A percentile compares a stretch with the other conserved stretches of the same genome.
Evolutionary conservation across 2,797 vertebrate species (phyloP).

Genomic region (Epinephelus coioides): DNA sequence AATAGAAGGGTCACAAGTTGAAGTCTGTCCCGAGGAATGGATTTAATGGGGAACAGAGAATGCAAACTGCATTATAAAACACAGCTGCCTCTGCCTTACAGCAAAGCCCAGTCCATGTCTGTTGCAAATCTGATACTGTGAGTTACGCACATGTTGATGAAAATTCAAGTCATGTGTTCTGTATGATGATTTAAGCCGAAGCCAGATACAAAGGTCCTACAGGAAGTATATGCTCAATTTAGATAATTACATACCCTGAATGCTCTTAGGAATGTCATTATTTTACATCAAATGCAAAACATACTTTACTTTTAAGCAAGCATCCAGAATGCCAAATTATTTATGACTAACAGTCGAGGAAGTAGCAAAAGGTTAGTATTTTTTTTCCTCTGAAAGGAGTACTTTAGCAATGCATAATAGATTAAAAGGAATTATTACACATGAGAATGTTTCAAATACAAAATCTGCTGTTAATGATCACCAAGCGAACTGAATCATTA

Average conservation of each 20-base stretch:
- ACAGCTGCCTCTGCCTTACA: conserved; percentile 68
- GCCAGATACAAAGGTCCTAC: background rate
- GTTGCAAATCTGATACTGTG: conserved; percentile 20
- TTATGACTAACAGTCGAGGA: background rate
- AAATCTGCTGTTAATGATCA: conserved; percentile 13
- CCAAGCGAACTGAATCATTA: background rate
- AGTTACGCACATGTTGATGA: conserved; percentile 11
- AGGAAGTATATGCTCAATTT: conserved; percentile 6
- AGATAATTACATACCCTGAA: background rate
- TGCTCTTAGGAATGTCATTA: background rate
- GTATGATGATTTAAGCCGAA: conserved; percentile 24
- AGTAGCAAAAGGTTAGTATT: conserved; percentile 12
- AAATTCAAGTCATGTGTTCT: conserved; percentile 17
- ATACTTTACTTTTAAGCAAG: background rate
- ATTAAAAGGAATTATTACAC: conserved; percentile 16
- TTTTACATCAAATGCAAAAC: background rate
- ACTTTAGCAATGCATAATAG: conserved; percentile 33
- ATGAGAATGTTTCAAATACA: conserved; percentile 11
- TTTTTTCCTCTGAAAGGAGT: background rate
- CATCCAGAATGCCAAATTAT: background rate
- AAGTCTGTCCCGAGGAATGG: conserved; percentile 84
- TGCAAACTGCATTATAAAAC: conserved; percentile 85
- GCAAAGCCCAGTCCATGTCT: conserved; percentile 37
- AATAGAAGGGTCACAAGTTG: conserved; percentile 86
- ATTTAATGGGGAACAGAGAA: conserved; percentile 86